Base-by-base conservation (phyloP, 2,888 invertebrate species). In the Malachius bipustulatus region DNA sequence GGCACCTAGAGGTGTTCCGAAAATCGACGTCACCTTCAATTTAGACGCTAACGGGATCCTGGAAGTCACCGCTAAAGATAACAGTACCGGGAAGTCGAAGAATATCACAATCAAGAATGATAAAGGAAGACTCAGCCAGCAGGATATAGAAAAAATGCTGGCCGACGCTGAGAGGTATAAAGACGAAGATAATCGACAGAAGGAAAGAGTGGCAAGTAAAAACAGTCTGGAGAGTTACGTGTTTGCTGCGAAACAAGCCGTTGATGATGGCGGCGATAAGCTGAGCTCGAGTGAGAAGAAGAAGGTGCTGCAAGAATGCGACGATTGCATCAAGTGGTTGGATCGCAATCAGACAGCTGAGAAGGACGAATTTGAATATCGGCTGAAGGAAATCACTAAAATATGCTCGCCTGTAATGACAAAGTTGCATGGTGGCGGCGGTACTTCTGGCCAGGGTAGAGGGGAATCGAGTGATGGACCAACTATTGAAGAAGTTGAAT, bases 101-200 rank as follows among this genome's bases (percentile, higher is more conserved):
- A 77, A 78, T 54, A 84, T 87, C 42, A 79, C 78, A 30, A 88
- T 87, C 42, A 82, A 80, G 56, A 87, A 87, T 62, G 83, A 87
- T 64, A 82, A 79, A 52, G 84, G 85, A 0, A 69, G 87, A 3
- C 66, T 88, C 33, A 81, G 82, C 10, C 80, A 84, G 55, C 75
- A 76, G 3, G 87, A 88, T 49, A 87, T 88, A 41, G 83, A 88
- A 43, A 69, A 77, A 40, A 85, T 83, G 83, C 60, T 84, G 14
- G 62, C 69, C 2, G 82, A 84, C 43, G 82, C 83, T 0, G 82
- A 83, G 50, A 64, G 62, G 32, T 84, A 39, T 13, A 71, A 71
- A 30, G 78, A 75, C 26, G 81, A 82, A 49, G 82, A 83, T 50
- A 75, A 77, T 39, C 70, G 71, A 49, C 79, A 80, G 47, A 64